These are phyloP conservation scores for Julus scanicus DNA, from an alignment of 2,888 invertebrate species.

Conservation along the genomic window DNA sequence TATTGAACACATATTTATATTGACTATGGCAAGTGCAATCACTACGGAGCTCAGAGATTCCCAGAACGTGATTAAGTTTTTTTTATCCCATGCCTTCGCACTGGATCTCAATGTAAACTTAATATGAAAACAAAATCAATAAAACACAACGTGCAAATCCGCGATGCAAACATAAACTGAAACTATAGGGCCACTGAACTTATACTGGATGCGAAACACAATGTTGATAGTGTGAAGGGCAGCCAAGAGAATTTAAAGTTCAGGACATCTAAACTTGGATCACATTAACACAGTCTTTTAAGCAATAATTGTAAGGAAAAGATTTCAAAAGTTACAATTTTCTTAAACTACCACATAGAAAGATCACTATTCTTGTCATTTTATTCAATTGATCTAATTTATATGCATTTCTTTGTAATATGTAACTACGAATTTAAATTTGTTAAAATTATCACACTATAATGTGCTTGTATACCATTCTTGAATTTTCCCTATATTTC, in stretches of 20 bases:
- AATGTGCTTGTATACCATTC: too few species aligned
- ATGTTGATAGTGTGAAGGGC: background rate
- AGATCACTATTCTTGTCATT: too few species aligned
- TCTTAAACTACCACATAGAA: too few species aligned
- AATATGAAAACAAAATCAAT: slow-evolving; percentile 34
- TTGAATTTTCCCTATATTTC: too few species aligned
- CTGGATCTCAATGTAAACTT: background rate
- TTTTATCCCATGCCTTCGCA: background rate
- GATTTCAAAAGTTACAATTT: too few species aligned
- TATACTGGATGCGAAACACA: background rate
- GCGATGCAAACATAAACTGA: slow-evolving; percentile 27
- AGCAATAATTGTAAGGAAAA: too few species aligned
- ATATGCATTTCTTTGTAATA: too few species aligned
- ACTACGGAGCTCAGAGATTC: slow-evolving; percentile 4
- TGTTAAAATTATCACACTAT: too few species aligned
- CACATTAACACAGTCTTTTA: background rate
- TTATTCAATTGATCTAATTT: too few species aligned
- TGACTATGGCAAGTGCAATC: slow-evolving; percentile 3
- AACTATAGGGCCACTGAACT: background rate
- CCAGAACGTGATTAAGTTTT: background rate
- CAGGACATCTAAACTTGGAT: background rate
- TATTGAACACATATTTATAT: background rate
- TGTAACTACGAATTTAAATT: too few species aligned
- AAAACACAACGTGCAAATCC: background rate
- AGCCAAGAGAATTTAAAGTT: background rate